Evolutionary conservation across 2,888 invertebrate genomes (phyloP), one percentile per base, ranked within the genome.

Genomic region (Idaea biselata): DNA sequence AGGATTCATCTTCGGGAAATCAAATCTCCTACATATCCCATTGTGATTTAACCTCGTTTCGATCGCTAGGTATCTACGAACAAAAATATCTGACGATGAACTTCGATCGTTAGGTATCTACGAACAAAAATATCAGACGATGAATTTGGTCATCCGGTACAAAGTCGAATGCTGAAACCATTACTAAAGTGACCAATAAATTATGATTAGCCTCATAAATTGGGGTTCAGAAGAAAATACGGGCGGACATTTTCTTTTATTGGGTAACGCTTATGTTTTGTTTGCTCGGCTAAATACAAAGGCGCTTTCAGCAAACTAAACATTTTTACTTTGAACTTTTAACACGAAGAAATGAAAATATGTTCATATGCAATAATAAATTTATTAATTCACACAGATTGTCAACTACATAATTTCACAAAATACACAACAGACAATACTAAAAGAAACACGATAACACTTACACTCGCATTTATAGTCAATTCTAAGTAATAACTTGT

Each of bases 21-120:
- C 79, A 32, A 74, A 80, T 63, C 75, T 80, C 70, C 81, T 79
- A 74, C 77, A 80, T 62, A 89, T 80, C 6, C 90, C 90, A 2
- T 73, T 74, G 33, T 76, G 33, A 73, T 83, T 83, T 18, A 90
- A 66, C 31, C 82, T 70, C 58, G 82, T 66, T 11, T 84, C 82
- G 55, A 80, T 71, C 6, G 82, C 79, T 54, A 85, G 69, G 68
- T 71, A 88, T 73, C 88, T 87, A 69, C 65, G 58, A 55, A 54
- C 55, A 3, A 53, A 33, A 16, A 56, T 58, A 58, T 17, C 33
- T 17, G 58, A 58, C 44, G 44, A 14, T 44, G 44, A 8, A 44
- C 11, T 44, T 14, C 82, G 55, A 80, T 71, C 6, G 82, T 79
- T 54, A 85, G 69, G 68, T 71, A 88, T 73, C 88, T 87, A 69